These are phyloP conservation scores for Azemiops feae DNA, from an alignment of 2,113 vertebrate species.

Conservation along the genomic window DNA sequence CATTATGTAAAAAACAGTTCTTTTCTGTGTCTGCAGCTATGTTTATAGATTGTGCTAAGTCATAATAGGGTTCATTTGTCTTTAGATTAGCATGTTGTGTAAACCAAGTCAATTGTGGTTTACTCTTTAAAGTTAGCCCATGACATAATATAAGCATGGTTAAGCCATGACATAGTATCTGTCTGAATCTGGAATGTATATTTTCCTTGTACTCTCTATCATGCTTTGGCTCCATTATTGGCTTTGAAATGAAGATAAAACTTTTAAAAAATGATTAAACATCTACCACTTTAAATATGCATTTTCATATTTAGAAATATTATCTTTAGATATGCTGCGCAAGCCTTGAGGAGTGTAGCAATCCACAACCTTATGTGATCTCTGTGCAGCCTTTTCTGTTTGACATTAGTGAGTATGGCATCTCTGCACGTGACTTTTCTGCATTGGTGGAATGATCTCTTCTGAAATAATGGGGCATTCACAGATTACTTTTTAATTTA, in stretches of 20 bases:
- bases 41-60: neutral
- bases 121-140: neutral
- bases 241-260: neutral
- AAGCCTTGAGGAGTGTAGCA: neutral
- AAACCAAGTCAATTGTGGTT: neutral
- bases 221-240: neutral
- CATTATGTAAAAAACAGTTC: neutral
- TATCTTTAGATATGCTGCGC: neutral
- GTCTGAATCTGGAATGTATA: neutral
- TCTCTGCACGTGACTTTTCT: neutral
- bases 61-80: neutral
- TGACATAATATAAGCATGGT: neutral
- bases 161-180: neutral
- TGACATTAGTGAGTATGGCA: neutral
- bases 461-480: neutral
- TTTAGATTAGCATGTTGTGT: neutral
- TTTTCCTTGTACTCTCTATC: neutral
- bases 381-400: neutral
- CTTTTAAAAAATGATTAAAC: neutral
- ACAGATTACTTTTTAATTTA: neutral
- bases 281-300: neutral
- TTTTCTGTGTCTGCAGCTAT: neutral
- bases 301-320: neutral
- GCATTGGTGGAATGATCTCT: neutral
- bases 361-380: neutral